phyloP scores from a whole-genome alignment of 1,140 invertebrate species.

The Himalopsyche phryganea region DNA sequence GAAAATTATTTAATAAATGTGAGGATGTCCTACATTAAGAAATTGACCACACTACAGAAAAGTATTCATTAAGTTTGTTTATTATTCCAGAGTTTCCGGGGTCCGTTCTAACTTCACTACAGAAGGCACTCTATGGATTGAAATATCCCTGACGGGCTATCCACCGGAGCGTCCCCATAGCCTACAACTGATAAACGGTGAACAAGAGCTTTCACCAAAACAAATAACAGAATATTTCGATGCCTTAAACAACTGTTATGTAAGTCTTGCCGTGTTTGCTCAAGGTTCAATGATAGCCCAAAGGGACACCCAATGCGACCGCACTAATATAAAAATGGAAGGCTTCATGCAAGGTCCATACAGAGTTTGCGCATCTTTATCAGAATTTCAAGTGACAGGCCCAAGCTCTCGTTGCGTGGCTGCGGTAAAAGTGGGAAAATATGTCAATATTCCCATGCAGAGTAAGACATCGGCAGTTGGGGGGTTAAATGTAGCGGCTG shows the following conservation, averaged over 20 bases:
- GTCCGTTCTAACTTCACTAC: constrained; percentile 50
- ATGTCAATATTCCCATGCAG: not conserved
- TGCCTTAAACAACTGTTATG: constrained; percentile 45
- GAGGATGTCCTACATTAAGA: too few relatives aligned
- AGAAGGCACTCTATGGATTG: constrained; percentile 44
- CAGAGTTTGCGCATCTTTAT: constrained; percentile 49
- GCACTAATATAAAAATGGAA: constrained; percentile 48
- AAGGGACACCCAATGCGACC: constrained; percentile 47
- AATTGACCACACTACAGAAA: too few relatives aligned
- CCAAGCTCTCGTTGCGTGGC: constrained; percentile 52
- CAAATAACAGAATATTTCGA: constrained; percentile 36
- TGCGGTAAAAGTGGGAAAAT: constrained; percentile 47
- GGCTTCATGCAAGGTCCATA: constrained; percentile 49
- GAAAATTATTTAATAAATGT: too few relatives aligned
- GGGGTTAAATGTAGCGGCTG: constrained; percentile 50
- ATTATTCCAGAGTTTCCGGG: constrained; percentile 46
- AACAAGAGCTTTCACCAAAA: constrained; percentile 38
- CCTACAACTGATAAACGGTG: constrained; percentile 36
- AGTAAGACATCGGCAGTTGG: constrained; percentile 45
- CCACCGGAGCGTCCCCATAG: constrained; percentile 39
- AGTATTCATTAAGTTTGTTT: too few relatives aligned
- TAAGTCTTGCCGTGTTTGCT: constrained; percentile 45
- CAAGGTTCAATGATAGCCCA: constrained; percentile 48
- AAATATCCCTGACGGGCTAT: constrained; percentile 47
- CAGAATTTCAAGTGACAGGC: constrained; percentile 44